A percentile compares a stretch with the other conserved stretches of the same genome.
Evolutionary conservation across 2,888 invertebrate genomes (phyloP).

Genomic region (Linyphia triangularis): DNA sequence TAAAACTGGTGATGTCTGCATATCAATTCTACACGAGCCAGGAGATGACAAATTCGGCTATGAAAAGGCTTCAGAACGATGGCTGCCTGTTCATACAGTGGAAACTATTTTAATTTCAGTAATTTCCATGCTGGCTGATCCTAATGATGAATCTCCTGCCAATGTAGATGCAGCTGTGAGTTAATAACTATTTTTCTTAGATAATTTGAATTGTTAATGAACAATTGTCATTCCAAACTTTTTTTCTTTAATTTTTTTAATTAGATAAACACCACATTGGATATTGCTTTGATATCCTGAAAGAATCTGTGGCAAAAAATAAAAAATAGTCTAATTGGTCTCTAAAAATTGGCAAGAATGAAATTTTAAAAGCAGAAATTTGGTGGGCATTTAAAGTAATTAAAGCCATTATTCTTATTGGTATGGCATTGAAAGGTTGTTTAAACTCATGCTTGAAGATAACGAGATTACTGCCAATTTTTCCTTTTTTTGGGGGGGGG

Average conservation of each 20-base stretch:
- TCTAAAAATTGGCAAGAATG: too few species aligned
- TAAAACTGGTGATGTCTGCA: conserved; percentile 97
- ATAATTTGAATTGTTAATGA: too few species aligned
- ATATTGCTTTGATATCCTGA: neutral
- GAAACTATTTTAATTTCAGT: conserved; percentile 99
- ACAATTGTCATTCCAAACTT: neutral
- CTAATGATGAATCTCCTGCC: conserved; percentile 99
- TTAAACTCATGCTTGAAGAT: too few species aligned
- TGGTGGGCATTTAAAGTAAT: too few species aligned
- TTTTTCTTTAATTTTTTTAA: neutral
- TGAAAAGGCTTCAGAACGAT: conserved; percentile 97
- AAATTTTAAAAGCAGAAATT: too few species aligned
- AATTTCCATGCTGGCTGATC: conserved; percentile 99
- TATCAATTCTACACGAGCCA: conserved; percentile 99
- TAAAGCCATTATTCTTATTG: too few species aligned
- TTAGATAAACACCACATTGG: too few species aligned
- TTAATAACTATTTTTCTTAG: conserved; percentile 77
- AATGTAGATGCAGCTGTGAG: conserved; percentile 99
- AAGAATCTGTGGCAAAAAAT: too few species aligned
- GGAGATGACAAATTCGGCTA: conserved; percentile 99
- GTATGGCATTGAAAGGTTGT: too few species aligned
- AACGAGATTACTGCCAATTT: too few species aligned
- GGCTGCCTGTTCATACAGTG: conserved; percentile 99
- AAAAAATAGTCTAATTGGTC: too few species aligned
- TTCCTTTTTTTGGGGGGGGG: too few species aligned